phyloP scores from a whole-genome alignment of 2,888 invertebrate genomes.

The Drosophila falleni region DNA sequence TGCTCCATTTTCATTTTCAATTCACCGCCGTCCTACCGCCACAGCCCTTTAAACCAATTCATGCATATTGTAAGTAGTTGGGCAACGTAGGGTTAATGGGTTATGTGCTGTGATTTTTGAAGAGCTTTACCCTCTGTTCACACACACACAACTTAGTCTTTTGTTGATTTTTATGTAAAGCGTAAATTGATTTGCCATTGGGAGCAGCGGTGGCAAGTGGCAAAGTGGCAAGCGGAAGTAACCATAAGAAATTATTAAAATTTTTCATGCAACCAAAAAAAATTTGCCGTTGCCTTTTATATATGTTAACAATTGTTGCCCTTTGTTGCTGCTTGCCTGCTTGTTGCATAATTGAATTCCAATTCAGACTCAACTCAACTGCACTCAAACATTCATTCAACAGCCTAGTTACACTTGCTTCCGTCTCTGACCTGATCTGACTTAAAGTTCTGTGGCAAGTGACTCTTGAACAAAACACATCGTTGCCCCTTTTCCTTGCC shows the following conservation, averaged over 20 bases:
- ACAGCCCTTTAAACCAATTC: not conserved
- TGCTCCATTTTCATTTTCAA: constrained; percentile 24
- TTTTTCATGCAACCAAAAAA: constrained; percentile 33
- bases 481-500: not conserved
- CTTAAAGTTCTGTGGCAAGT: constrained; percentile 5
- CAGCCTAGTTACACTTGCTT: not conserved
- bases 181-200: constrained; percentile 75
- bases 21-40: not conserved
- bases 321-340: constrained; percentile 21
- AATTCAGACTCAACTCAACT: constrained; percentile 12
- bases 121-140: constrained; percentile 20
- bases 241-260: constrained; percentile 53
- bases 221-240: constrained; percentile 16
- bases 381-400: constrained; percentile 8
- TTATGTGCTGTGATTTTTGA: constrained; percentile 77
- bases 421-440: not conserved
- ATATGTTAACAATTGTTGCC: not conserved
- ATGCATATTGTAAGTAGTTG: constrained; percentile 53
- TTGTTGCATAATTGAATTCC: constrained; percentile 51
- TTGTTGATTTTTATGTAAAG: constrained; percentile 75
- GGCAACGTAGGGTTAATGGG: constrained; percentile 70
- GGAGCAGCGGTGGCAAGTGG: constrained; percentile 37
- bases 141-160: constrained; percentile 43
- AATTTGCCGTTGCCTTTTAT: not conserved
- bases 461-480: constrained; percentile 43